A percentile compares a stretch with the other conserved stretches of the same genome.
phyloP scores from a whole-genome alignment of 1,140 invertebrate genomes.

The Caenorhabditis elegans region WBcel235 BX284603.4:3486001-3486500 shows the following conservation, averaged over 20 bases:
- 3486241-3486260: not conserved
- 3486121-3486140: too few relatives aligned
- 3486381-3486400: too few relatives aligned
- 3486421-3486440: too few relatives aligned
- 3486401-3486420: too few relatives aligned
- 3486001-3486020: constrained; percentile 30
- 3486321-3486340: not conserved
- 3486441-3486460: too few relatives aligned
- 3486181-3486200: too few relatives aligned
- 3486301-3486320: constrained; percentile 21
- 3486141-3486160: too few relatives aligned
- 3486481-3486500: not conserved
- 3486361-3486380: not conserved
- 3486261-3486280: constrained; percentile 14
- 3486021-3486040: constrained; percentile 17
- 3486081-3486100: constrained; percentile 25
- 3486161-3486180: too few relatives aligned
- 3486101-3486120: constrained; percentile 36
- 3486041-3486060: constrained; percentile 30
- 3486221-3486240: too few relatives aligned
- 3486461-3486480: not conserved
- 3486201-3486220: too few relatives aligned
- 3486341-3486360: not conserved
- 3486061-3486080: constrained; percentile 6
- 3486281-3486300: constrained; percentile 11